Conservation (phyloP, 2,888 invertebrate genomes). For the Nematopogon swammerdamellus region DNA sequence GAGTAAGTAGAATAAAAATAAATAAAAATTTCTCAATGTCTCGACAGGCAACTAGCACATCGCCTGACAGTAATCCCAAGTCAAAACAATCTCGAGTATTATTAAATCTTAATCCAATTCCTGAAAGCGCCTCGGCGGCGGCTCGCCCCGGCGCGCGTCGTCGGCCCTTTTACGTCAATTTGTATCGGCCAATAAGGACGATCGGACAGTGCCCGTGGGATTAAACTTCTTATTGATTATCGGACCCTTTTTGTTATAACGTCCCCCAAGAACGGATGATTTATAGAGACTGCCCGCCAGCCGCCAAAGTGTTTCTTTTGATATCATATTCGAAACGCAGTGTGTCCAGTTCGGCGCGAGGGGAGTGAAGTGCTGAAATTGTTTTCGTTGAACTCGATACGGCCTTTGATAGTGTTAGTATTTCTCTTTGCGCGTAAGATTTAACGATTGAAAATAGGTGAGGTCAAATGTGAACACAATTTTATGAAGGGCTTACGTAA, state of each 20-base stretch:
- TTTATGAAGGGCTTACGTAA: no score
- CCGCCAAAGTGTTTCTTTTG: neutral
- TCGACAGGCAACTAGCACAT: no score
- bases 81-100: conserved; percentile 45
- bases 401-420: no score
- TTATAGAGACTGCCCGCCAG: conserved; percentile 27
- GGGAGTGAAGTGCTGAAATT: no score
- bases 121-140: conserved; percentile 2
- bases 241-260: conserved; percentile 41
- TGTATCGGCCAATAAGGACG: conserved; percentile 46
- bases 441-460: no score
- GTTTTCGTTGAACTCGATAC: no score
- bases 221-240: conserved; percentile 57
- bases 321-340: neutral
- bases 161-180: conserved; percentile 21
- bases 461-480: no score
- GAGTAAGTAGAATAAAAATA: no score
- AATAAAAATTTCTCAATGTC: no score
- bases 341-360: neutral
- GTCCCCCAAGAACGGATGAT: conserved; percentile 27
- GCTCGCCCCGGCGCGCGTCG: neutral
- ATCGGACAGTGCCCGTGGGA: conserved; percentile 43
- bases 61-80: conserved; percentile 18
- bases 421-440: no score
- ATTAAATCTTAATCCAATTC: conserved; percentile 18